Evolutionary conservation across 37 sponge, comb jelly and placozoan species (phyloP), one percentile per base, ranked within the genome.

Genomic region (Theonella swinhoei): DNA sequence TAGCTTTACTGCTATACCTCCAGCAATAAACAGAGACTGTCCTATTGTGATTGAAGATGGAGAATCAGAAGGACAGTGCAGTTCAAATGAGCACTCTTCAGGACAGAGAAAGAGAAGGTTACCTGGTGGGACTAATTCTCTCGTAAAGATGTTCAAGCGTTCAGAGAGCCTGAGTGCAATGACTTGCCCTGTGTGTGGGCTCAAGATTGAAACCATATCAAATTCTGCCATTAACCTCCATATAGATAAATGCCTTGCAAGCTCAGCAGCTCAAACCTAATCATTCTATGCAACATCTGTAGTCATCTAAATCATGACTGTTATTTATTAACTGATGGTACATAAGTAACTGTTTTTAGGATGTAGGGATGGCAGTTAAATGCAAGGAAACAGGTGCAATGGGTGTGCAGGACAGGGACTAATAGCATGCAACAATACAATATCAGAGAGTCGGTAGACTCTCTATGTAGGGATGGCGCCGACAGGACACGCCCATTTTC

Each of bases 211-310:
- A 34, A 35, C 14, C 20, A 20, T 76, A 23, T 60, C 62, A 14
- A 76, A 76, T 17, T 26, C 42, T 26, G 77, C 28, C 61, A 39
- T 76, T 1, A 76, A 76, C 34, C 77, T 42, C 3, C 77, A 76
- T 30, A 39, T 76, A 42, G 77, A 76, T 35, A 31, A 32, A 0
- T 76, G 77, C 35, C 61, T 76, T 47, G 14, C 11, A 14, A 47
- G 14, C 11, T 47, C 54, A 47, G n/a, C n/a, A n/a, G n/a, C n/a
- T n/a, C n/a, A n/a, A n/a, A n/a, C n/a, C n/a, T n/a, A n/a, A n/a
- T n/a, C n/a, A n/a, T n/a, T n/a, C n/a, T n/a, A n/a, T n/a, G n/a
- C n/a, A n/a, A n/a, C n/a, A n/a, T n/a, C n/a, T n/a, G n/a, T n/a
- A n/a, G n/a, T n/a, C n/a, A n/a, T n/a, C n/a, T n/a, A n/a, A n/a